A percentile compares a stretch with the other conserved stretches of the same genome.
These are phyloP conservation scores for Tychaedon coryphoeus DNA, from an alignment of 2,113 vertebrate genomes.

Conservation along the genomic window DNA sequence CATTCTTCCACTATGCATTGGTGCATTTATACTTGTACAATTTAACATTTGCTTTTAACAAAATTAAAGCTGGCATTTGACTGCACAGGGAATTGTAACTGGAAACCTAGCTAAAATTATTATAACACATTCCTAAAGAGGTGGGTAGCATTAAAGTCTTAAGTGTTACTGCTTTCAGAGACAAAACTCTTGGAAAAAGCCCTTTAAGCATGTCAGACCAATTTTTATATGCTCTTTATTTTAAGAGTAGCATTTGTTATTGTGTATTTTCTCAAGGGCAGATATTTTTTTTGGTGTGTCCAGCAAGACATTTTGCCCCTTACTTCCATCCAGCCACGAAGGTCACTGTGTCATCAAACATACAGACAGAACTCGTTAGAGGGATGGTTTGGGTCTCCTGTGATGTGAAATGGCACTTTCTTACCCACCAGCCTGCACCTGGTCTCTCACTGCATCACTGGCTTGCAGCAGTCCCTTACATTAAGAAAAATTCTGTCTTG, in stretches of 20 bases:
- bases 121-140: neutral
- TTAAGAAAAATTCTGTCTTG: neutral
- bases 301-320: neutral
- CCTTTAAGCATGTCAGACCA: neutral
- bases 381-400: neutral
- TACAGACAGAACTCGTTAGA: neutral
- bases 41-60: neutral
- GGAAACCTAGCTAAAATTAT: neutral
- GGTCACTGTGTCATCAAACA: neutral
- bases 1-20: neutral
- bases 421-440: neutral
- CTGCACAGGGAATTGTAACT: neutral
- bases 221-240: neutral
- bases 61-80: neutral
- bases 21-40: neutral
- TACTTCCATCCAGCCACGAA: neutral
- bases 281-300: neutral
- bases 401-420: neutral
- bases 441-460: neutral
- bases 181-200: neutral
- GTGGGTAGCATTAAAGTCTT: neutral
- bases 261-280: neutral
- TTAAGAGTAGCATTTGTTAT: neutral
- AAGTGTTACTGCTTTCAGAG: neutral
- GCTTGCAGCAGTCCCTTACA: neutral